Base-by-base conservation (phyloP, 1,140 invertebrate genomes). In the Bilobella aurantiaca region DNA sequence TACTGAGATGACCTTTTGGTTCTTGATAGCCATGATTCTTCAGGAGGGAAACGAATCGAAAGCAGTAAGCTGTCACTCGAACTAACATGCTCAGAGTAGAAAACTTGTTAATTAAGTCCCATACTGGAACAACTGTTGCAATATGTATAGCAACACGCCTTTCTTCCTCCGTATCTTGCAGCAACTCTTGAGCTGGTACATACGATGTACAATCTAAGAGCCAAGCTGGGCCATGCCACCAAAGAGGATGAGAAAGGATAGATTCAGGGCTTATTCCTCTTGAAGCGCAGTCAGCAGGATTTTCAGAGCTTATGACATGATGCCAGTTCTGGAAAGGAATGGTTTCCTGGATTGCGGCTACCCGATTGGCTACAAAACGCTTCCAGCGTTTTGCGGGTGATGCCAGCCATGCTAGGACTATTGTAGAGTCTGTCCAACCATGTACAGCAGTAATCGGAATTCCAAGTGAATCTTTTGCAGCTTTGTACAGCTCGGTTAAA, bases 331-430 rank as follows among this genome's bases (percentile, higher is more conserved):
- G 12, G 3, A 12, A n/a, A 25, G 59, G 37, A 12, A 46, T 34
- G 14, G n/a, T 16, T 16, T 62, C 58, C 32, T 74, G 73, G 46
- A 79, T 77, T 68, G 75, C 58, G 46, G 65, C 60, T 0, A 77
- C 75, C 53, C 77, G 56, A 69, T 81, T 77, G 0, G 65, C 73
- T 1, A 79, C 76, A 70, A 75, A 79, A 0, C 71, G 73, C 71
- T 78, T 75, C 63, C 74, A 72, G 32, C 63, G 53, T n/a, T 66
- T 57, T 3, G 74, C 68, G n/a, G 71, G 30, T 27, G 49, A 67
- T n/a, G 69, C 58, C 2, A 79, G 69, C 77, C 77, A 79, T 1
- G 72, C 47, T 14, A 79, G 56, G 1, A 74, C 74, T 23, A 78
- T 73, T 3, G 63, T 74, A 0, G 77, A 79, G 70, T 80, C 78